These are phyloP conservation scores for Pristionchus japonicus DNA, from an alignment of 2,888 invertebrate genomes.

Conservation along the genomic window DNA sequence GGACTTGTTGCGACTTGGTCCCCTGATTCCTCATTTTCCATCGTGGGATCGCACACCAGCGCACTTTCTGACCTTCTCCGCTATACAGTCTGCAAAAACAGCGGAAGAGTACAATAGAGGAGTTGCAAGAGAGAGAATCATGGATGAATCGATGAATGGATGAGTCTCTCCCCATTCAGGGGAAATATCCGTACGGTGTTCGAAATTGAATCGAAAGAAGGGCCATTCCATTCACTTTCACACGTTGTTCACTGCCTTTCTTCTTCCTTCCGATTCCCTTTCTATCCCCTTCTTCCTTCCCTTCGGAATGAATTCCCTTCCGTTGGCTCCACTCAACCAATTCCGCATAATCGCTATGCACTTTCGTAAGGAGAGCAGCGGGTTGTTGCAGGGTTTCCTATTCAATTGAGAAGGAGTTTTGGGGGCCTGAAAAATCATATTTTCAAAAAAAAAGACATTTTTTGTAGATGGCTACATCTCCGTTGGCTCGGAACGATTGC, in stretches of 20 bases:
- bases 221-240: slow-evolving; percentile 2
- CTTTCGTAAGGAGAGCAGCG: not conserved
- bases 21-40: too few species aligned
- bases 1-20: too few species aligned
- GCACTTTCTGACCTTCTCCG: not conserved
- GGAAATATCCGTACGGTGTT: not conserved
- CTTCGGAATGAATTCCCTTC: not conserved
- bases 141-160: not conserved
- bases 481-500: slow-evolving; percentile 68
- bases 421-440: not conserved
- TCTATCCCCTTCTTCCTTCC: not conserved
- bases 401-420: not conserved
- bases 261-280: not conserved
- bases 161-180: not conserved
- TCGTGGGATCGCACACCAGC: too few species aligned
- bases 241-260: not conserved
- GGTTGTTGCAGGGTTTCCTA: slow-evolving; percentile 8
- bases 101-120: not conserved
- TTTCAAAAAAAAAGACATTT: not conserved
- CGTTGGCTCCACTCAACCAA: not conserved
- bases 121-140: not conserved
- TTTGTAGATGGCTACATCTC: slow-evolving; percentile 72
- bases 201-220: not conserved
- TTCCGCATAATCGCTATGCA: slow-evolving; percentile 38
- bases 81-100: slow-evolving; percentile 5